phyloP scores from a whole-genome alignment of 2,797 vertebrate genomes.

The Otolemur crassicaudatus region DNA sequence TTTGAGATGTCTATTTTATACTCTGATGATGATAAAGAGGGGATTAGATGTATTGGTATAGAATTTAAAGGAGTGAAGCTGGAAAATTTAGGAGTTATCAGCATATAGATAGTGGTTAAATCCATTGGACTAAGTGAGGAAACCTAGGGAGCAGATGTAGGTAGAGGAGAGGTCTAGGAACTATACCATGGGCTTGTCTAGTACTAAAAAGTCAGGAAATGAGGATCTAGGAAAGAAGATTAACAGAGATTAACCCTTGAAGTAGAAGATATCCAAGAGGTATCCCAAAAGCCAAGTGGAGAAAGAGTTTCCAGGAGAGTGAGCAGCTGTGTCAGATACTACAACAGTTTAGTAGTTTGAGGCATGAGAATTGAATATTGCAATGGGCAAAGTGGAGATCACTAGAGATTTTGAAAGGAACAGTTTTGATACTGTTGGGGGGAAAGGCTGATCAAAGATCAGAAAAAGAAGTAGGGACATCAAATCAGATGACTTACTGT shows the following conservation, averaged over 20 bases:
- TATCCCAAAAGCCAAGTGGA: background rate
- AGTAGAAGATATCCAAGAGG: background rate
- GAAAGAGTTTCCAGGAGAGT: background rate
- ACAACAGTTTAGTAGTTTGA: background rate
- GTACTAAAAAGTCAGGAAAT: conserved; percentile 1
- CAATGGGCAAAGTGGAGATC: background rate
- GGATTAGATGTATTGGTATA: background rate
- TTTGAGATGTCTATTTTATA: background rate
- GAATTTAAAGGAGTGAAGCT: background rate
- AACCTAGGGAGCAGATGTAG: background rate
- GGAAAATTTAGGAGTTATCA: background rate
- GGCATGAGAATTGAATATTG: background rate
- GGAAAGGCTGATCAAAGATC: conserved; percentile 18
- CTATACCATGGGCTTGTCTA: background rate
- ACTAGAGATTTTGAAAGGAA: background rate
- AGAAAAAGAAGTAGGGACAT: background rate
- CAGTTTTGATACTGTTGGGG: background rate
- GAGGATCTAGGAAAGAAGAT: background rate
- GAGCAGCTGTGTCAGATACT: background rate
- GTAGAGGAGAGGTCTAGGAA: background rate
- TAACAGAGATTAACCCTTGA: background rate
- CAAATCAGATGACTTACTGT: background rate
- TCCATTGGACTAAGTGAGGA: background rate
- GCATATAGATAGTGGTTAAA: background rate
- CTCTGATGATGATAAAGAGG: background rate